These are phyloP conservation scores for Tenthredo livida DNA, from an alignment of 2,888 invertebrate genomes.

Conservation along the genomic window DNA sequence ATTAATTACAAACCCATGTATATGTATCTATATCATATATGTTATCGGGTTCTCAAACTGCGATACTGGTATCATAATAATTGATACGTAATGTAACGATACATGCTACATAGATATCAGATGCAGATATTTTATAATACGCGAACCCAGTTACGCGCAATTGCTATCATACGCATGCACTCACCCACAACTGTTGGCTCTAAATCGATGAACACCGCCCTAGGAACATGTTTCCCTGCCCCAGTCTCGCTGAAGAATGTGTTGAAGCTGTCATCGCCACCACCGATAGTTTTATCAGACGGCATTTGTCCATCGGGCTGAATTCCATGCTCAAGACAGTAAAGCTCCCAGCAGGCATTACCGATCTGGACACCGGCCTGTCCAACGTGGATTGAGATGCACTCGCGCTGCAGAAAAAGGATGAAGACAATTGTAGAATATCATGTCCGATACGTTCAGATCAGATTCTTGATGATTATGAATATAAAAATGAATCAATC, in stretches of 20 bases:
- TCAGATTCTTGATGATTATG: background rate
- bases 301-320: conserved; percentile 97
- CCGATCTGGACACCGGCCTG: conserved; percentile 94
- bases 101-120: background rate
- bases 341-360: conserved; percentile 94
- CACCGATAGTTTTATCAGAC: conserved; percentile 93
- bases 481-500: too few relatives aligned
- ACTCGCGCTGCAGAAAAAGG: conserved; percentile 84
- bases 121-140: background rate
- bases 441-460: background rate
- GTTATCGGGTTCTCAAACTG: background rate
- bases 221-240: conserved; percentile 96
- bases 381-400: conserved; percentile 89
- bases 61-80: background rate
- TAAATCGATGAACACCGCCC: conserved; percentile 96
- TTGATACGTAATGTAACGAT: background rate
- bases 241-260: conserved; percentile 97
- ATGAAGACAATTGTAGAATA: background rate
- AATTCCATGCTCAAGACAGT: conserved; percentile 94
- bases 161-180: conserved; percentile 60
- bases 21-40: background rate
- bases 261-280: conserved; percentile 96
- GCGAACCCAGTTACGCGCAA: background rate
- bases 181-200: conserved; percentile 95
- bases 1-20: background rate